Conservation (phyloP, 2,113 vertebrate species). For the Entomyzon cyanotis region DNA sequence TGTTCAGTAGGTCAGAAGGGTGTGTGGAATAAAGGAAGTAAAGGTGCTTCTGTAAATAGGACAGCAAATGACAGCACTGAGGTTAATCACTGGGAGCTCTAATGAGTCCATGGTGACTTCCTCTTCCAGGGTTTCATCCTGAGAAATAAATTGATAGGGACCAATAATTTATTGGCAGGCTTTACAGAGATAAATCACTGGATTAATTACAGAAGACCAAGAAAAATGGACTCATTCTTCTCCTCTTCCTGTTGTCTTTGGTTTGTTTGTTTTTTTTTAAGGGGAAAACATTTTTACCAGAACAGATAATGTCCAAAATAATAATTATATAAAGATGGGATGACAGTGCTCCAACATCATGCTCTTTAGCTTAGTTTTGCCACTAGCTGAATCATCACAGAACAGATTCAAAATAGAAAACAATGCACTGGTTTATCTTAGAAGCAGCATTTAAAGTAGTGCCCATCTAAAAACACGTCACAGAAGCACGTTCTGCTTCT, state of each 20-base stretch:
- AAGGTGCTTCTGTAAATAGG: background rate
- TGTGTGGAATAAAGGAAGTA: background rate
- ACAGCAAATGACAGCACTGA: background rate
- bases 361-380: background rate
- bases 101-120: background rate
- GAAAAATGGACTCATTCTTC: background rate
- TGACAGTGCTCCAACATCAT: background rate
- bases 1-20: background rate
- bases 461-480: background rate
- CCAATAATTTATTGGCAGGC: background rate
- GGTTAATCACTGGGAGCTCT: background rate
- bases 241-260: background rate
- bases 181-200: background rate
- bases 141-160: background rate
- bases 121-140: background rate
- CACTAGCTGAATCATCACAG: background rate
- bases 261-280: background rate
- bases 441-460: background rate
- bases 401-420: background rate
- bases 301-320: background rate
- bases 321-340: background rate
- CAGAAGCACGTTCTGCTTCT: background rate
- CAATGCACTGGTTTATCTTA: background rate
- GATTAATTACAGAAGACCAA: background rate
- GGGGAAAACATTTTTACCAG: background rate